Evolutionary conservation across 2,113 vertebrate species (phyloP), one percentile per base, ranked within the genome.

Genomic region (Psittacara wagleri): DNA sequence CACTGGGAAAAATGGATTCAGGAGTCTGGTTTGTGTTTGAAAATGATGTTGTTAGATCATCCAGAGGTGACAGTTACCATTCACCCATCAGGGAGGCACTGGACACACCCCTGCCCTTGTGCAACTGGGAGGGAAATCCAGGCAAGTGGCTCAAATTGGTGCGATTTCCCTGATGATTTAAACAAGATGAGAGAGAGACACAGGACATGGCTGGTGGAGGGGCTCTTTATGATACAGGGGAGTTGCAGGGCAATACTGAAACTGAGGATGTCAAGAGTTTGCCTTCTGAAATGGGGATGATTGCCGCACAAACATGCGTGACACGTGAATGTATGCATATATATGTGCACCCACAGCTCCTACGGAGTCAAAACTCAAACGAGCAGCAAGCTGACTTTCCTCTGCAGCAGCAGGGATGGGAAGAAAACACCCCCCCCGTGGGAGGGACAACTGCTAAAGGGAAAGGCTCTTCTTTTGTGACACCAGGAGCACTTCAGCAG

Each of bases 291-390:
- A 29, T 2, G 20, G 7, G 48, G 24, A 3, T 7, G 9, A 11
- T 19, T 6, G 10, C 82, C 41, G 22, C 0, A 1, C 11, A 46
- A 35, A 46, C 43, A n/a, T 2, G 18, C 0, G 1, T 4, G n/a
- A 54, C 69, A 41, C 37, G 8, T 0, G 7, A n/a, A 4, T 29
- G 2, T 1, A 7, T 16, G 33, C 2, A 4, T 33, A 48, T 57
- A 3, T 8, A 2, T 33, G 49, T 23, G 43, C 61, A 43, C 52
- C 39, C 35, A 43, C 39, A 23, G 0, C 13, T 41, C 31, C 69
- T 27, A 1, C 62, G 33, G 22, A 59, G 83, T 28, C 48, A 22
- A 44, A 69, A 9, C 54, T 20, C 33, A 27, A 55, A 74, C 54
- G 17, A 86, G 2, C 62, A 57, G 33, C 54, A 31, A 61, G 52